phyloP scores from a whole-genome alignment of 2,888 invertebrate genomes.

The Calameuta filiformis region DNA sequence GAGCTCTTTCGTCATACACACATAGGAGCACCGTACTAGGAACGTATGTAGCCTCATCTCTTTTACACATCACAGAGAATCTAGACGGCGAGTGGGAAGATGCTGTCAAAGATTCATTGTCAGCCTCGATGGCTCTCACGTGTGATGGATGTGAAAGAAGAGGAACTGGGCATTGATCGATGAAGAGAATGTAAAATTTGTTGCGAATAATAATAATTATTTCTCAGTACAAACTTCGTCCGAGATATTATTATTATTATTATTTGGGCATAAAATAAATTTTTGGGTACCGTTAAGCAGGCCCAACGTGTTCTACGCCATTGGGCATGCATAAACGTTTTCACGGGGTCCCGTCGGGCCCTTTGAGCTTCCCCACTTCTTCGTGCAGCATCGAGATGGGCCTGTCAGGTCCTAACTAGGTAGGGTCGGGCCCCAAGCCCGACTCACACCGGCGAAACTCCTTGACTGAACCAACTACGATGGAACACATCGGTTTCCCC shows the following conservation, averaged over 20 bases:
- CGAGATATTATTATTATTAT: not conserved
- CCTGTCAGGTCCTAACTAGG: conserved; percentile 63
- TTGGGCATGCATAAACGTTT: conserved; percentile 60
- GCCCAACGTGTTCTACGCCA: conserved; percentile 49
- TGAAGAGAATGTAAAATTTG: not conserved
- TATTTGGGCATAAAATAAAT: not conserved
- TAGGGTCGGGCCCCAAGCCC: conserved; percentile 44
- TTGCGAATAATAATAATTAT: not conserved
- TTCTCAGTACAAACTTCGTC: not conserved
- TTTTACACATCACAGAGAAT: no score
- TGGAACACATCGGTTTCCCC: not conserved
- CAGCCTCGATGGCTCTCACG: not conserved
- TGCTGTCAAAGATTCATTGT: not conserved
- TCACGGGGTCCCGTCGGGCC: conserved; percentile 56
- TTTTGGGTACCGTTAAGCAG: conserved; percentile 1
- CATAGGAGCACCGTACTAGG: not conserved
- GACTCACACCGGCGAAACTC: conserved; percentile 39
- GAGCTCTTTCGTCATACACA: not conserved
- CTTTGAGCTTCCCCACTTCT: conserved; percentile 54
- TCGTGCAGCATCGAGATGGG: conserved; percentile 55
- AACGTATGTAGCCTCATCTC: not conserved
- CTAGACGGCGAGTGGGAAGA: no score
- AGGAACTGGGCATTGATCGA: not conserved
- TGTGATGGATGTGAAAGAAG: not conserved
- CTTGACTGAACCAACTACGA: not conserved